phyloP scores from a whole-genome alignment of 2,113 vertebrate species.

The Pica pica region DNA sequence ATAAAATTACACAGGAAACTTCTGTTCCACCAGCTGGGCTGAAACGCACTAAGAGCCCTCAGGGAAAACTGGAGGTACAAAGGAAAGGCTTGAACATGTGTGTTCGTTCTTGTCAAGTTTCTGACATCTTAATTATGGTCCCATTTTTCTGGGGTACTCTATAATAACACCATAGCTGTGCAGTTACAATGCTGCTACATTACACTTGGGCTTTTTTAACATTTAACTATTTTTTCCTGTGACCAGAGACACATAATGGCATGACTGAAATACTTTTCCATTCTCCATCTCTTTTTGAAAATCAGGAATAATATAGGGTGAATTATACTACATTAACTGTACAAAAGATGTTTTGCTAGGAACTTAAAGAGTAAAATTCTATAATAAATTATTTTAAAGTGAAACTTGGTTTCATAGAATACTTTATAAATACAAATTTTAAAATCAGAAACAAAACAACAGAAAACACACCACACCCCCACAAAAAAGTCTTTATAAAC shows the following conservation, averaged over 20 bases:
- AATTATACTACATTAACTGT: neutral
- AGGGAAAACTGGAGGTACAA: neutral
- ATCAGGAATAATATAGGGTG: neutral
- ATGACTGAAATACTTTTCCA: neutral
- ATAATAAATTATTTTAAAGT: neutral
- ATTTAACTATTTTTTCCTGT: neutral
- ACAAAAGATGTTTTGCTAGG: neutral
- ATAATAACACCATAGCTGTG: neutral
- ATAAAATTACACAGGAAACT: neutral
- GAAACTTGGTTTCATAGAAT: neutral
- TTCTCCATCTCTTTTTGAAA: neutral
- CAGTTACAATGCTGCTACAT: neutral
- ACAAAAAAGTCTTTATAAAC: neutral
- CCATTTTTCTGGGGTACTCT: neutral
- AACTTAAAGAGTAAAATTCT: neutral
- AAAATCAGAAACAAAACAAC: neutral
- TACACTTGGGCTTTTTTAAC: neutral
- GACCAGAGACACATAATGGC: neutral
- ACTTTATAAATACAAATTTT: neutral
- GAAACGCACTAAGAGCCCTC: neutral
- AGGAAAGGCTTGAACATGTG: neutral
- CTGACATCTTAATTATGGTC: slow-evolving; percentile 3
- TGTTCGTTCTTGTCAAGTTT: neutral
- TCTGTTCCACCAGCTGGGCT: neutral
- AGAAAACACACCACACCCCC: neutral